Percentiles rank a stretch among this genome's conserved stretches.
phyloP scores from a whole-genome alignment of 2,888 invertebrate genomes.

The Zygothrica quintamaculata region DNA sequence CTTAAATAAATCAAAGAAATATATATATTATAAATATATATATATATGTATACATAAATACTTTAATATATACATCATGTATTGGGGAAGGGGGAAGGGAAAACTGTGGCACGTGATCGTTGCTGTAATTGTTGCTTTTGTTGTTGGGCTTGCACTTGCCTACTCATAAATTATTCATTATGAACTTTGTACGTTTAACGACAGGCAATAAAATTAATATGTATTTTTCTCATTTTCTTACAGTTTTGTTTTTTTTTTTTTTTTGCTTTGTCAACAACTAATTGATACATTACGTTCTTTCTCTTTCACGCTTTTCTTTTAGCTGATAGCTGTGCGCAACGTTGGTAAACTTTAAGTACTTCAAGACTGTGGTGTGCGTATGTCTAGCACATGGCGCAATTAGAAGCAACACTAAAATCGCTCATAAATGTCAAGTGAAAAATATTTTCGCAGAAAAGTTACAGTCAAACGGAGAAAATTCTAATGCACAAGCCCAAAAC shows the following conservation, averaged over 20 bases:
- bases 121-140: slow-evolving; percentile 17
- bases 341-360: slow-evolving; percentile 36
- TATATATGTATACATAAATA: slow-evolving; percentile 27
- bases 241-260: slow-evolving; percentile 39
- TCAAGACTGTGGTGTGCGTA: not conserved
- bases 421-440: slow-evolving; percentile 64
- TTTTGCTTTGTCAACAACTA: slow-evolving; percentile 65
- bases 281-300: slow-evolving; percentile 58
- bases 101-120: slow-evolving; percentile 51
- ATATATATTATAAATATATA: too few species aligned
- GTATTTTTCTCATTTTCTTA: too few species aligned
- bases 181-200: slow-evolving; percentile 52
- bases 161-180: slow-evolving; percentile 55
- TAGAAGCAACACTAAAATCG: slow-evolving; percentile 62
- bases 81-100: slow-evolving; percentile 8
- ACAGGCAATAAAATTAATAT: slow-evolving; percentile 56
- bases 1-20: slow-evolving; percentile 38
- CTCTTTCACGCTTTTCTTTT: slow-evolving; percentile 44
- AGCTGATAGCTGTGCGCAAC: too few species aligned
- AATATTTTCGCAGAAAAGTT: slow-evolving; percentile 63
- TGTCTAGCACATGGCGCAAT: slow-evolving; percentile 62
- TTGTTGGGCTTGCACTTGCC: slow-evolving; percentile 33
- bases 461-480: slow-evolving; percentile 34
- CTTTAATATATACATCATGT: too few species aligned
- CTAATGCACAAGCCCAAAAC: slow-evolving; percentile 15